Evolutionary conservation across 1,140 invertebrate genomes (phyloP).

Genomic region (Ruditapes philippinarum): DNA sequence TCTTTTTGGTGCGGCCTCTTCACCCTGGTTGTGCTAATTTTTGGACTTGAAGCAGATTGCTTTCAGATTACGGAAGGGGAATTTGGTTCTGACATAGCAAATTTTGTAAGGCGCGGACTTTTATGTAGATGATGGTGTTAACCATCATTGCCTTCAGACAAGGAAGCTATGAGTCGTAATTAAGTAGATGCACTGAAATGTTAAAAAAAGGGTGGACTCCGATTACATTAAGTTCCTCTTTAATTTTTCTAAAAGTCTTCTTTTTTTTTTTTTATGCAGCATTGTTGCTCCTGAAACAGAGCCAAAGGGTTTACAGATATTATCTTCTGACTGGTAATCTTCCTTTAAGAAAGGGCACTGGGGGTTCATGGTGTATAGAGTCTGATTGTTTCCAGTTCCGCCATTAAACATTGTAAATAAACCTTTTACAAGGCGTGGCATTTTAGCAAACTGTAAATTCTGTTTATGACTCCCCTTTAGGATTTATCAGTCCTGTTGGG

Average conservation of each 20-base stretch:
- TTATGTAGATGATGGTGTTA: constrained; percentile 71
- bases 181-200: constrained; percentile 9
- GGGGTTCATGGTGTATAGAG: constrained; percentile 63
- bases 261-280: too few relatives aligned
- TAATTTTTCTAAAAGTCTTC: constrained; percentile 59
- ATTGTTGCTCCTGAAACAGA: constrained; percentile 19
- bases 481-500: constrained; percentile 56
- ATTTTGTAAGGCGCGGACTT: constrained; percentile 60
- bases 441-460: constrained; percentile 56
- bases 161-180: constrained; percentile 21
- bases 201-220: constrained; percentile 47
- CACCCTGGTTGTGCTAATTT: constrained; percentile 68
- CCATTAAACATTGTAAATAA: constrained; percentile 5
- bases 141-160: constrained; percentile 19
- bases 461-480: constrained; percentile 65
- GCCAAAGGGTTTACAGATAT: constrained; percentile 31
- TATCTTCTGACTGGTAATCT: constrained; percentile 26
- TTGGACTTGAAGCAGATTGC: constrained; percentile 60
- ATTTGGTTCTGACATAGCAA: constrained; percentile 17
- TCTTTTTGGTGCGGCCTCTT: constrained; percentile 71
- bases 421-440: constrained; percentile 19
- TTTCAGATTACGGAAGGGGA: not conserved
- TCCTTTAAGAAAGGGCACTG: constrained; percentile 57
- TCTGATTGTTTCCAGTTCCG: constrained; percentile 59
- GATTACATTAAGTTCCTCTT: constrained; percentile 65